phyloP scores from a whole-genome alignment of 2,888 invertebrate genomes.

The Meta bourneti region DNA sequence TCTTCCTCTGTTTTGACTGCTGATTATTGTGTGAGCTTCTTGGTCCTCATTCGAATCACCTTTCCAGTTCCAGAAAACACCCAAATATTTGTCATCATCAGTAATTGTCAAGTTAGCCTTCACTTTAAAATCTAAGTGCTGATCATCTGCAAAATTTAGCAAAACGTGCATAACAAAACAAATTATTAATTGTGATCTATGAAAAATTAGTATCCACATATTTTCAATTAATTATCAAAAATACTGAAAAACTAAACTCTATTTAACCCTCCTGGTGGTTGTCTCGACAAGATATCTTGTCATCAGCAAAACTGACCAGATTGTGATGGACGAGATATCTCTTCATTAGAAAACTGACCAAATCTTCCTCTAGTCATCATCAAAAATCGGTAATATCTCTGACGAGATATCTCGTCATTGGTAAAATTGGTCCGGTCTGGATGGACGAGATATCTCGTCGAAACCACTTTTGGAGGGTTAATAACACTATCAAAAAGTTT shows the following conservation, averaged over 20 bases:
- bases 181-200: neutral
- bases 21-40: slow-evolving; percentile 31
- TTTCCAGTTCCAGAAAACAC: slow-evolving; percentile 51
- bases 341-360: too few species aligned
- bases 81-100: slow-evolving; percentile 47
- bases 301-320: too few species aligned
- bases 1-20: slow-evolving; percentile 22
- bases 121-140: slow-evolving; percentile 57
- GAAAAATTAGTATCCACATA: neutral
- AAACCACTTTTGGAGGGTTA: too few species aligned
- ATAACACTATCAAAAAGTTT: neutral
- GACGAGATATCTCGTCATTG: too few species aligned
- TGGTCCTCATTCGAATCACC: slow-evolving; percentile 38
- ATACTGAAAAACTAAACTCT: too few species aligned
- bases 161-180: neutral
- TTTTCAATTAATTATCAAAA: neutral
- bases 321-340: too few species aligned
- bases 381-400: too few species aligned
- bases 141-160: slow-evolving; percentile 30
- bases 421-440: too few species aligned
- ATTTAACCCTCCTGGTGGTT: too few species aligned
- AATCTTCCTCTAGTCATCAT: too few species aligned
- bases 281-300: too few species aligned
- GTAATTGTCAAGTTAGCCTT: slow-evolving; percentile 40
- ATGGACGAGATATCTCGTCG: too few species aligned